Conservation (phyloP, 2,113 vertebrate species). For the Cyprinus carpio region DNA sequence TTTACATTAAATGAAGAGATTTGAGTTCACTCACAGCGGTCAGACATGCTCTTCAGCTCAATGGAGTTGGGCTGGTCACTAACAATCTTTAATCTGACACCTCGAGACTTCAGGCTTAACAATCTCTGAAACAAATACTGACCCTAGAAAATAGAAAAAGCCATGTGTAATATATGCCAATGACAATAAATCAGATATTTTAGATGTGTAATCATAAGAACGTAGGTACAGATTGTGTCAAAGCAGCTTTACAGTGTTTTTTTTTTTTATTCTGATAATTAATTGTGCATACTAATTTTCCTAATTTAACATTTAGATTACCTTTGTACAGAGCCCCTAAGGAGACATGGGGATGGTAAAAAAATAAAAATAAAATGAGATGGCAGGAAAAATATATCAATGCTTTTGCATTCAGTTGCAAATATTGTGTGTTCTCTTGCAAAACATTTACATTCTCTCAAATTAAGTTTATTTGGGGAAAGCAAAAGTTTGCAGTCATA, state of each 20-base stretch:
- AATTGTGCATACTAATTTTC: no score
- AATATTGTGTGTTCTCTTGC: no score
- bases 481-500: no score
- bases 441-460: no score
- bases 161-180: not conserved
- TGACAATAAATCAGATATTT: not conserved
- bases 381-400: not conserved
- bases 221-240: no score
- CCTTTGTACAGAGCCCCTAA: no score
- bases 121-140: conserved; percentile 70
- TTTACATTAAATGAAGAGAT: not conserved
- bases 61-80: conserved; percentile 64
- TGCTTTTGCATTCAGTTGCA: not conserved
- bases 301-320: no score
- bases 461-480: no score
- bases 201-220: not conserved
- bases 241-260: no score
- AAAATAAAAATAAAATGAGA: not conserved
- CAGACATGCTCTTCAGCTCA: conserved; percentile 68
- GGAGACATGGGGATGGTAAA: not conserved
- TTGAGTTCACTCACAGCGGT: conserved; percentile 61
- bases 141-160: conserved; percentile 61
- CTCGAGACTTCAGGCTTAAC: conserved; percentile 68
- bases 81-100: conserved; percentile 75
- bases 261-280: no score